A percentile compares a stretch with the other conserved stretches of the same genome.
Evolutionary conservation across 2,113 vertebrate genomes (phyloP).

Genomic region (Alectura lathami): DNA sequence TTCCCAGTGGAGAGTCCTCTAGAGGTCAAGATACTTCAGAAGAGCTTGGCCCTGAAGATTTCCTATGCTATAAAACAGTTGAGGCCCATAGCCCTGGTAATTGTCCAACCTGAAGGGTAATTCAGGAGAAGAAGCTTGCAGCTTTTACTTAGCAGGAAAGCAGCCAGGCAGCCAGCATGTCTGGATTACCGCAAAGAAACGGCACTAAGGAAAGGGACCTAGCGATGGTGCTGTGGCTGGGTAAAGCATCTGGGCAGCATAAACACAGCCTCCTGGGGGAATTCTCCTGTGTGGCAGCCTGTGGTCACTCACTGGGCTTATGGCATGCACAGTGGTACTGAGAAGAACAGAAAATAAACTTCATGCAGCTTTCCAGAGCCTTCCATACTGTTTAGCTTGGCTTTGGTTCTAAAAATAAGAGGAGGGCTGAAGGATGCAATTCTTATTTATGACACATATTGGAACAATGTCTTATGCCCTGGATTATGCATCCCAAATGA

Average conservation of each 20-base stretch:
- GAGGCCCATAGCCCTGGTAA: constrained; percentile 12
- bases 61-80: not conserved
- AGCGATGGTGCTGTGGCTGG: not conserved
- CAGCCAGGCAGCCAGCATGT: not conserved
- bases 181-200: not conserved
- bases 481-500: accelerated
- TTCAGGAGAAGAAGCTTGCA: not conserved
- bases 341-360: not conserved
- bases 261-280: not conserved
- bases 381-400: not conserved
- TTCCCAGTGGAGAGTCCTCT: not conserved
- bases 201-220: not conserved
- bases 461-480: not conserved
- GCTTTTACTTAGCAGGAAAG: constrained; percentile 1
- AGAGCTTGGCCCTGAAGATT: not conserved
- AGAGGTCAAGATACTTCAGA: constrained; percentile 37
- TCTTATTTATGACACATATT: not conserved
- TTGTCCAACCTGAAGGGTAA: not conserved
- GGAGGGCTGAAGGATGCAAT: not conserved
- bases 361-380: not conserved
- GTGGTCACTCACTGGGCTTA: not conserved
- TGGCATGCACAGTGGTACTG: not conserved
- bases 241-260: not conserved
- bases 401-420: not conserved
- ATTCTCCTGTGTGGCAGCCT: not conserved